phyloP scores from a whole-genome alignment of 2,797 vertebrate species.

The Amniataba percoides region DNA sequence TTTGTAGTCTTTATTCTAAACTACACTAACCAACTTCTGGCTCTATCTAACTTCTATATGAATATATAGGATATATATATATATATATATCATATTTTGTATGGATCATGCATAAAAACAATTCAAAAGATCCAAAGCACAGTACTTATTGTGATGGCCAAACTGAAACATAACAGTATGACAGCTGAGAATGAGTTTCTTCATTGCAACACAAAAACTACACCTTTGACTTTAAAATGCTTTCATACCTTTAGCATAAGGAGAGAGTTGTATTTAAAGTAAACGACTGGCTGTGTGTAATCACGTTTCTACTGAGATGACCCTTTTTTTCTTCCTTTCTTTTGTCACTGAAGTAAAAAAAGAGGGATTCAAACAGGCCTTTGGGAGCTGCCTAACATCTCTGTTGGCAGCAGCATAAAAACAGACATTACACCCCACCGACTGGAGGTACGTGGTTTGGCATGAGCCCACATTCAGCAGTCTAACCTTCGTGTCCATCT shows the following conservation, averaged over 20 bases:
- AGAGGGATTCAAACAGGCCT: constrained; percentile 36
- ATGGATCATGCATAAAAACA: background rate
- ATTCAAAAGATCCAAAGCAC: background rate
- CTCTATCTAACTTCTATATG: background rate
- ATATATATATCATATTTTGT: background rate
- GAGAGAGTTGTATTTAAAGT: background rate
- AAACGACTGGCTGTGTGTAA: background rate
- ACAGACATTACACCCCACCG: constrained; percentile 61
- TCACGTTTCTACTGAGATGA: background rate
- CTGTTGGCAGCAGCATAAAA: constrained; percentile 59
- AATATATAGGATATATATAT: background rate
- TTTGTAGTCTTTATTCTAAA: too few relatives aligned
- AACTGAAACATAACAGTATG: background rate
- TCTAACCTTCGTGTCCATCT: constrained; percentile 34
- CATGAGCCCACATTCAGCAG: constrained; percentile 48
- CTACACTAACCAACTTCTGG: background rate
- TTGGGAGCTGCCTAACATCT: constrained; percentile 49
- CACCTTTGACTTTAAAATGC: background rate
- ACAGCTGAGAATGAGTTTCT: background rate
- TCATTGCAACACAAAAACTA: background rate
- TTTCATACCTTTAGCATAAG: background rate
- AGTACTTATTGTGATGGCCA: background rate
- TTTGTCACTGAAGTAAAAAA: constrained; percentile 19
- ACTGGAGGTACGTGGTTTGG: constrained; percentile 66
- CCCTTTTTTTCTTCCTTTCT: constrained; percentile 10